Evolutionary conservation across 2,797 vertebrate genomes (phyloP), one percentile per base, ranked within the genome.

Genomic region (Acrossocheilus fasciatus): DNA sequence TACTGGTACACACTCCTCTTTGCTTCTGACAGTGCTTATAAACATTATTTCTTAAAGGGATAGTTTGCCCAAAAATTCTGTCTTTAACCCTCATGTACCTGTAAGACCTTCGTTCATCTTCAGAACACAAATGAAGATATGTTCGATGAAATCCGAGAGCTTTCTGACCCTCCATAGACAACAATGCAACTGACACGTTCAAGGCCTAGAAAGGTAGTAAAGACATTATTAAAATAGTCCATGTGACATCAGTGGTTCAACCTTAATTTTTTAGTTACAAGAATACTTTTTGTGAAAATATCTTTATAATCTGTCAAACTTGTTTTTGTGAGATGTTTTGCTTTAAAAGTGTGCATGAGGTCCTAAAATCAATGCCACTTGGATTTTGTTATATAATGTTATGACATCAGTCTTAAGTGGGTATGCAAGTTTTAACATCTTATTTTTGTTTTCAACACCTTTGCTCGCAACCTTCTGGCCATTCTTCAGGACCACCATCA

Each of bases 401-500:
- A 52, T 17, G 34, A n/a, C 64, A 81, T 81, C 12, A 23, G 20
- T 70, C 45, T 69, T 69, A 69, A 39, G 45, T 36, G 3, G 43
- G 30, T 7, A 41, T 66, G 18, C 6, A 82, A 50, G 30, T 84
- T 76, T 2, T 36, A 52, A 10, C 23, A 11, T 70, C 47, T 57
- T 41, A 54, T 50, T 77, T 68, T 57, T 17, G 47, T n/a, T 59
- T 59, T 85, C 66, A 85, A 36, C 50, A 72, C 45, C 47, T 68
- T 26, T 36, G 23, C 72, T 83, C 2, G 52, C 3, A 23, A 75
- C 30, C 14, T 41, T 20, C 30, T 66, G 72, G 30, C 34, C 4
- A 18, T 30, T 84, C n/a, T 78, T 79, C 82, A 20, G 34, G 43
- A 84, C 82, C 62, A 64, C 57, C 18, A 34, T 30, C 77, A 45